Evolutionary conservation across 1,140 invertebrate species (phyloP), one percentile per base, ranked within the genome.

Genomic region (Procambarus clarkii): DNA sequence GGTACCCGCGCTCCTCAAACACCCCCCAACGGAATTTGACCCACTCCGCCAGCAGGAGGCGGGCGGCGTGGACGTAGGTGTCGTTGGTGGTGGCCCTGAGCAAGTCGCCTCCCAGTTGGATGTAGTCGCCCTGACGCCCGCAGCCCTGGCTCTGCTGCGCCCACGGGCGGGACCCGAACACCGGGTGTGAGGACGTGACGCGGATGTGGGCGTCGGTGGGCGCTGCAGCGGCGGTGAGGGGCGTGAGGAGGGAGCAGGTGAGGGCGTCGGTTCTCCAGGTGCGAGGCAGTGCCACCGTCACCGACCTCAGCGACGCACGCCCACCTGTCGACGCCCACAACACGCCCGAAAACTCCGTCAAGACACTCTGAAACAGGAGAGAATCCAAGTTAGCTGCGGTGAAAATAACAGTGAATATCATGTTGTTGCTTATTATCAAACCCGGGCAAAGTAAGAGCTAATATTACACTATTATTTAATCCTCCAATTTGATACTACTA

Each of bases 1-100:
- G 92, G 92, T 95, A 96, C 5, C 96, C 96, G 89, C 96, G 95
- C 94, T 97, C 96, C 92, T 96, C 96, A 94, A 97, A 97, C 8
- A 97, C 96, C n/a, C 96, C 96, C 94, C 96, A 97, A 0, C 96
- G 95, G 93, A 96, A 96, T 93, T 96, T 96, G 2, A 96, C 95
- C 95, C 96, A 97, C 93, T 97, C 95, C 90, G 95, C 95, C 7
- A 96, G 95, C 34, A 97, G 93, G 24, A 94, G 94, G 90, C 95
- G 94, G 45, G 92, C 91, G 24, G 91, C 91, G 69, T 90, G 81
- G 34, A 85, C 64, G 50, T 93, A 91, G 69, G 87, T 64, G 94
- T 94, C 92, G 95, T 94, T 64, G 94, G 96, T 96, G 93, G 69
- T 93, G 64, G 88, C 50, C 11, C 92, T 92, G 15, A 95, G 93